Evolutionary conservation across 2,113 vertebrate species (phyloP).

Genomic region (Amia ocellicauda): DNA sequence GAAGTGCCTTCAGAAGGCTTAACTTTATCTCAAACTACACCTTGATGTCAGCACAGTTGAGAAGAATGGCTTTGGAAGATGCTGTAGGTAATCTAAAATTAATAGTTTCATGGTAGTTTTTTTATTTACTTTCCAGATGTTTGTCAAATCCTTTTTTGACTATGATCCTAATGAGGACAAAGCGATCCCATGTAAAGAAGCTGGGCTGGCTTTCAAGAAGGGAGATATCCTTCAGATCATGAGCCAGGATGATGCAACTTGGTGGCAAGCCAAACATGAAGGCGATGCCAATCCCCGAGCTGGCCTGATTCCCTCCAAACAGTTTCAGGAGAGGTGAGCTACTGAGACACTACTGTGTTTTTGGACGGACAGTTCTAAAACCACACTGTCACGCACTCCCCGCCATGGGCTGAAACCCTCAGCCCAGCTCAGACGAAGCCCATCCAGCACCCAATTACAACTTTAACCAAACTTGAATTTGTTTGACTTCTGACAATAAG

Average conservation of each 20-base stretch:
- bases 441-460: constrained; percentile 11
- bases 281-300: constrained; percentile 83
- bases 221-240: constrained; percentile 93
- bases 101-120: constrained; percentile 16
- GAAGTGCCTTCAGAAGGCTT: no score
- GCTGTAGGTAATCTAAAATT: constrained; percentile 30
- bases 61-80: constrained; percentile 19
- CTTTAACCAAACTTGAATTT: constrained; percentile 3
- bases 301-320: constrained; percentile 91
- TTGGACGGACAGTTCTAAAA: constrained; percentile 18
- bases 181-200: constrained; percentile 94
- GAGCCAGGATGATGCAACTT: constrained; percentile 94
- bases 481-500: constrained; percentile 22
- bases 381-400: not conserved
- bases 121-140: constrained; percentile 73
- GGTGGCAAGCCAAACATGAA: constrained; percentile 91
- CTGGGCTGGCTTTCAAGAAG: constrained; percentile 85
- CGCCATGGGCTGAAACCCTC: not conserved
- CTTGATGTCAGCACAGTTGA: constrained; percentile 6
- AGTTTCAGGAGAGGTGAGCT: constrained; percentile 92
- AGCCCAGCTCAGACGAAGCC: not conserved
- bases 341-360: not conserved
- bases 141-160: constrained; percentile 91
- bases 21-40: not conserved
- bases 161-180: constrained; percentile 88